These are phyloP conservation scores for Cheiracanthium punctorium DNA, from an alignment of 2,888 invertebrate species.

Conservation along the genomic window DNA sequence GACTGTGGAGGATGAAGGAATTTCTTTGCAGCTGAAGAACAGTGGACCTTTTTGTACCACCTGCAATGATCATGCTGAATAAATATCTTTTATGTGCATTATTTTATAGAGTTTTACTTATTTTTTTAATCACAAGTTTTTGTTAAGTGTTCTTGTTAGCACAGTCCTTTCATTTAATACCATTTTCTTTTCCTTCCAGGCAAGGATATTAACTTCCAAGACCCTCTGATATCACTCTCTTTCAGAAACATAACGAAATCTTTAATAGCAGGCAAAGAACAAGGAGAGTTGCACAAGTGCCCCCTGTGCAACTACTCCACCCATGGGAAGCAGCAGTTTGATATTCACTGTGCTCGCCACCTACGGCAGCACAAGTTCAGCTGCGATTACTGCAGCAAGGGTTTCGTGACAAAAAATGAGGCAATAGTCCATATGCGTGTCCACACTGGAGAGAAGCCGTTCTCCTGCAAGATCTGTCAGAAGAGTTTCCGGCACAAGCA, in stretches of 20 bases:
- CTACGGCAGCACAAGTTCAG: conserved; percentile 55
- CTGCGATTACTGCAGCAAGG: conserved; percentile 56
- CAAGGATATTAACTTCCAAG: conserved; percentile 32
- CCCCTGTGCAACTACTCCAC: conserved; percentile 50
- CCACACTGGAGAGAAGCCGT: conserved; percentile 58
- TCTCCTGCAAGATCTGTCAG: conserved; percentile 42
- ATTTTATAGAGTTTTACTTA: too few relatives aligned
- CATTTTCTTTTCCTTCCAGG: not conserved
- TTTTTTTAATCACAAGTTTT: too few relatives aligned
- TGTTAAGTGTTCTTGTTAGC: not conserved
- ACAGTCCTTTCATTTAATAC: not conserved
- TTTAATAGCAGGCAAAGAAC: conserved; percentile 33
- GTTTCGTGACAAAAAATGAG: conserved; percentile 62
- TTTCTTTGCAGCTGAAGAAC: too few relatives aligned
- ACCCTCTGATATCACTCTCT: conserved; percentile 51
- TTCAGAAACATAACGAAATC: conserved; percentile 55
- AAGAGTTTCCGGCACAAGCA: conserved; percentile 63
- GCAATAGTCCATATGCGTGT: conserved; percentile 63
- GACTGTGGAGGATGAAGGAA: too few relatives aligned
- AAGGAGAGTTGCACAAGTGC: conserved; percentile 43
- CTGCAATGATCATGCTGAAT: too few relatives aligned
- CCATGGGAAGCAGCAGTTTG: conserved; percentile 60
- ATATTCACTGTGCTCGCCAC: conserved; percentile 59
- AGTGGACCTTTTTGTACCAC: too few relatives aligned
- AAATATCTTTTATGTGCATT: too few relatives aligned